phyloP scores from a whole-genome alignment of 1,140 invertebrate genomes.

The Formica exsecta region DNA sequence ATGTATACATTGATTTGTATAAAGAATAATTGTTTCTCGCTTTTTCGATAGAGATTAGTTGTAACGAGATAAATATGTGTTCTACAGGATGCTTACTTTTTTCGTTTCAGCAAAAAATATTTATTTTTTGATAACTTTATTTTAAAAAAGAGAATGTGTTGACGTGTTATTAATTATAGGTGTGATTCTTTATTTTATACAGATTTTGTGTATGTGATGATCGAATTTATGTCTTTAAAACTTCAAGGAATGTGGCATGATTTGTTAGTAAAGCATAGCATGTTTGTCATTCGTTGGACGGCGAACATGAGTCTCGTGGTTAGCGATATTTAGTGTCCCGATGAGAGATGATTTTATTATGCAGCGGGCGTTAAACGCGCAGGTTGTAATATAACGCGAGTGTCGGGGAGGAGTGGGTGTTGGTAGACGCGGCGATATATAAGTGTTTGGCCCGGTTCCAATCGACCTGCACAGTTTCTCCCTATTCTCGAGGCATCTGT shows the following conservation, averaged over 20 bases:
- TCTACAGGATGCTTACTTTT: neutral
- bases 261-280: conserved; percentile 30
- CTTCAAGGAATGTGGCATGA: neutral
- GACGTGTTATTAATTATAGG: too few relatives aligned
- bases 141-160: neutral
- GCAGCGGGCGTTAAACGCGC: conserved; percentile 64
- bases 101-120: neutral
- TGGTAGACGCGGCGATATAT: conserved; percentile 66
- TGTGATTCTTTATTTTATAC: neutral
- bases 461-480: conserved; percentile 74
- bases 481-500: conserved; percentile 79
- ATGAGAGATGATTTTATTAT: conserved; percentile 68
- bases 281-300: conserved; percentile 46
- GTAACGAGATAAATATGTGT: neutral
- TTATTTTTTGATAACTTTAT: neutral
- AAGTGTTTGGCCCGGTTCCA: conserved; percentile 80
- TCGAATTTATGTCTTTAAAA: neutral
- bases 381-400: conserved; percentile 58
- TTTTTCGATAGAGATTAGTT: neutral
- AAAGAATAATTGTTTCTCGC: conserved; percentile 16
- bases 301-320: conserved; percentile 16
- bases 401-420: conserved; percentile 7
- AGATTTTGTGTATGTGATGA: neutral
- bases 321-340: conserved; percentile 54
- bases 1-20: neutral